Evolutionary conservation across 2,113 vertebrate genomes (phyloP).

Genomic region (Cynopterus brachyotis): DNA sequence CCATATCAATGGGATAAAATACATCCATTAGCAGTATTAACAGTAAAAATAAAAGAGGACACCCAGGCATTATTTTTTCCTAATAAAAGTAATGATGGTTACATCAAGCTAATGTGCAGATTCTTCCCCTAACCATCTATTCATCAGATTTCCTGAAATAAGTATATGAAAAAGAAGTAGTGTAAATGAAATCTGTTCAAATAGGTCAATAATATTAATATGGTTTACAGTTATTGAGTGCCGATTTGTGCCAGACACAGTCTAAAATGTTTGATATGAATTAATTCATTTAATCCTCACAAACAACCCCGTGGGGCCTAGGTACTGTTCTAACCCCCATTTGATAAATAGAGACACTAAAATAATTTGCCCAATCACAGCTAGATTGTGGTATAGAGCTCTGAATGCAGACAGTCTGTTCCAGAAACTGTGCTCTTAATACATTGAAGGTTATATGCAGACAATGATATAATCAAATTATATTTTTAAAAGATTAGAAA

Average conservation of each 20-base stretch:
- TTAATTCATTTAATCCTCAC: not conserved
- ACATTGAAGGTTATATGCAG: not conserved
- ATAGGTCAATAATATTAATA: not conserved
- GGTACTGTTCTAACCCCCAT: not conserved
- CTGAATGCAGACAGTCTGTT: not conserved
- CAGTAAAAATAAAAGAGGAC: not conserved
- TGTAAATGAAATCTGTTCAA: not conserved
- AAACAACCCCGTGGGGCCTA: not conserved
- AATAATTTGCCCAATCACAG: not conserved
- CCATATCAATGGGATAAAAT: not conserved
- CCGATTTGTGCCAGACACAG: not conserved
- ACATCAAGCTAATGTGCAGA: not conserved
- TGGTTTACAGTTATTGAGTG: not conserved
- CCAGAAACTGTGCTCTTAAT: not conserved
- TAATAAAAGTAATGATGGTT: not conserved
- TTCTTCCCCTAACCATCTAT: not conserved
- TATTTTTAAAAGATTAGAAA: not conserved
- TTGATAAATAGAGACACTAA: not conserved
- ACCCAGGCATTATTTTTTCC: not conserved
- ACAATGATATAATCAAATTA: not conserved
- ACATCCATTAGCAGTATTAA: not conserved
- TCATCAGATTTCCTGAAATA: conserved; percentile 36
- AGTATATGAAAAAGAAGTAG: conserved; percentile 20
- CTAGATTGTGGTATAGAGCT: not conserved
- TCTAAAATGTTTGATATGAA: not conserved